Conservation (phyloP, 1,140 invertebrate genomes). For the Lasaia peninsularis region DNA sequence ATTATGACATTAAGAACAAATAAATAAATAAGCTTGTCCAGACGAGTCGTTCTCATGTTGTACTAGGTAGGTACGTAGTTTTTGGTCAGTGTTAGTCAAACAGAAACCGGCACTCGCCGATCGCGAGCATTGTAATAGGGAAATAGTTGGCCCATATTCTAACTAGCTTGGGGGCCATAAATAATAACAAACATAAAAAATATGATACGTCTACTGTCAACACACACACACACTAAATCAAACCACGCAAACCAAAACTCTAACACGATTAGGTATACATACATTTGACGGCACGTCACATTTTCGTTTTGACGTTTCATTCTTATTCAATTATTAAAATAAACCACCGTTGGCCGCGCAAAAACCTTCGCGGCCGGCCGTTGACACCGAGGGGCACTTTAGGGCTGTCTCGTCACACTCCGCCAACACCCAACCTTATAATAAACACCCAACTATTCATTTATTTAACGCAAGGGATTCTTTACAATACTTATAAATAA, state of each 20-base stretch:
- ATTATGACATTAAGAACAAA: no score
- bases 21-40: no score
- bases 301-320: conserved; percentile 33
- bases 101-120: no score
- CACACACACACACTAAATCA: no score
- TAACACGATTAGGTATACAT: background rate
- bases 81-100: no score
- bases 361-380: conserved; percentile 71
- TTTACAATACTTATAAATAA: background rate
- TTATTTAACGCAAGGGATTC: conserved; percentile 32
- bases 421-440: conserved; percentile 50
- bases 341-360: conserved; percentile 67
- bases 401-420: conserved; percentile 69
- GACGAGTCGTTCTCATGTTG: no score
- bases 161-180: no score
- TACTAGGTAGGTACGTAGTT: no score
- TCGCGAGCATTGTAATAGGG: no score
- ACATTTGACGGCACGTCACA: background rate
- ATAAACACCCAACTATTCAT: conserved; percentile 48
- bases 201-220: no score
- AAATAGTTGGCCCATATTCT: no score
- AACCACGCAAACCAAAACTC: background rate
- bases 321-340: conserved; percentile 73
- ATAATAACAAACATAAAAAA: no score
- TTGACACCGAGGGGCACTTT: conserved; percentile 70